These are phyloP conservation scores for Thaumatotibia leucotreta DNA, from an alignment of 1,140 invertebrate species.

Conservation along the genomic window DNA sequence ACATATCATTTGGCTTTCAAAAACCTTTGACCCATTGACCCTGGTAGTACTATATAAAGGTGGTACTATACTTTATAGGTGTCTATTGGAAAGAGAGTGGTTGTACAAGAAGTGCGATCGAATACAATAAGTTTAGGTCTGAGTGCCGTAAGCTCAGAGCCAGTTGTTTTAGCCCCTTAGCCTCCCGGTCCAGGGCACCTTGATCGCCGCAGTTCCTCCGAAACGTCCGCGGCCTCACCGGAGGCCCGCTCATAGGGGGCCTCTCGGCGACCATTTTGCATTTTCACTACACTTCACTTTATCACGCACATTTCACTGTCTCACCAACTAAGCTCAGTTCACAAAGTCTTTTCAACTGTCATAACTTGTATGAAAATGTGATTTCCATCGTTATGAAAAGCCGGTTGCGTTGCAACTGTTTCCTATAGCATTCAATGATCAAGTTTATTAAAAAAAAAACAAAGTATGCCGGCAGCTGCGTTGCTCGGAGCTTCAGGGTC, in stretches of 20 bases:
- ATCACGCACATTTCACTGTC: constrained; percentile 36
- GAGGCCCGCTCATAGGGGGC: constrained; percentile 47
- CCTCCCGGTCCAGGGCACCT: constrained; percentile 53
- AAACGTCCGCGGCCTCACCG: constrained; percentile 61
- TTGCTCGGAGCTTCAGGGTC: constrained; percentile 56
- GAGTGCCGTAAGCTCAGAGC: not conserved
- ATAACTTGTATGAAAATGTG: not conserved
- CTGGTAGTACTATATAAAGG: too few species aligned
- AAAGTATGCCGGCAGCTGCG: constrained; percentile 43
- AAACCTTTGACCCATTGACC: too few species aligned
- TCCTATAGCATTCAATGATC: constrained; percentile 12
- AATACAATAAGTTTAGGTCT: not conserved
- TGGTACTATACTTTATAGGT: too few species aligned
- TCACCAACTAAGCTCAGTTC: constrained; percentile 1
- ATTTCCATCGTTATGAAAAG: constrained; percentile 4
- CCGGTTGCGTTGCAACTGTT: not conserved
- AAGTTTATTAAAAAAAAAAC: constrained; percentile 37
- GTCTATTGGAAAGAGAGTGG: too few species aligned
- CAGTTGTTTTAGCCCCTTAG: not conserved
- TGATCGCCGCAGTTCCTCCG: constrained; percentile 73
- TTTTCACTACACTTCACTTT: constrained; percentile 45
- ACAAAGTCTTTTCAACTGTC: not conserved
- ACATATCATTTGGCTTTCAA: too few species aligned
- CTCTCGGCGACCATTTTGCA: constrained; percentile 73
- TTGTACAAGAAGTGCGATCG: not conserved